Conservation (phyloP, 2,888 invertebrate species). For the Lordiphosa fenestrarum region DNA sequence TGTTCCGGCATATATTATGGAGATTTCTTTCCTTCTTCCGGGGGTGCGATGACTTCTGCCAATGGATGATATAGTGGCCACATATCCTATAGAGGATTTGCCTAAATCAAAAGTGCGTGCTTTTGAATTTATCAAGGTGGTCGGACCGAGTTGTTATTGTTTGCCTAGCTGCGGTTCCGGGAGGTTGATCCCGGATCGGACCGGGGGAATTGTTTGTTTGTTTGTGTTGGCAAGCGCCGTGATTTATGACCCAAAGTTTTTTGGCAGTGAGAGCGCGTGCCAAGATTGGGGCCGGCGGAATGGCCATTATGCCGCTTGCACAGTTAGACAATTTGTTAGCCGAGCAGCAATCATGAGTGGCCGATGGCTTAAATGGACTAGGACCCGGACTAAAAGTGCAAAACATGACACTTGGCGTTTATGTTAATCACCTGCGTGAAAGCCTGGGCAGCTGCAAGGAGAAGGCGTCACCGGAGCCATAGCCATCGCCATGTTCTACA, state of each 20-base stretch:
- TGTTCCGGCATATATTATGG: conserved; percentile 80
- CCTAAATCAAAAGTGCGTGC: conserved; percentile 75
- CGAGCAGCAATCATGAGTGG: conserved; percentile 38
- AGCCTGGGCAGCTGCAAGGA: conserved; percentile 70
- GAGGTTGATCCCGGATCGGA: conserved; percentile 3
- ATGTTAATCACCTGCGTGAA: conserved; percentile 80
- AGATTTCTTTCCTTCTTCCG: conserved; percentile 62
- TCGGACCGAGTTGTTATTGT: conserved; percentile 37
- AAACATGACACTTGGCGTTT: conserved; percentile 76
- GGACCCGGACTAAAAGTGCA: conserved; percentile 49
- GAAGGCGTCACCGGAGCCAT: conserved; percentile 43
- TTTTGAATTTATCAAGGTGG: conserved; percentile 73
- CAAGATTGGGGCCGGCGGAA: conserved; percentile 33
- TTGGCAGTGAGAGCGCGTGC: conserved; percentile 62
- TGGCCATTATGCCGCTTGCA: conserved; percentile 52
- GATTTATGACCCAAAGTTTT: conserved; percentile 78
- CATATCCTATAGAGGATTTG: conserved; percentile 62
- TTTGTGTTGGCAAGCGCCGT: conserved; percentile 72
- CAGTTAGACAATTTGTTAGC: conserved; percentile 57
- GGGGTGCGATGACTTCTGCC: conserved; percentile 51
- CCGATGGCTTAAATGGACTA: conserved; percentile 30
- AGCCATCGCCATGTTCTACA: conserved; percentile 63
- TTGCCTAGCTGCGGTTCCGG: conserved; percentile 59
- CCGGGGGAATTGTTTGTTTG: conserved; percentile 42
- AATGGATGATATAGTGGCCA: conserved; percentile 64